These are phyloP conservation scores for Poecilus cupreus DNA, from an alignment of 2,888 invertebrate species.

Conservation along the genomic window DNA sequence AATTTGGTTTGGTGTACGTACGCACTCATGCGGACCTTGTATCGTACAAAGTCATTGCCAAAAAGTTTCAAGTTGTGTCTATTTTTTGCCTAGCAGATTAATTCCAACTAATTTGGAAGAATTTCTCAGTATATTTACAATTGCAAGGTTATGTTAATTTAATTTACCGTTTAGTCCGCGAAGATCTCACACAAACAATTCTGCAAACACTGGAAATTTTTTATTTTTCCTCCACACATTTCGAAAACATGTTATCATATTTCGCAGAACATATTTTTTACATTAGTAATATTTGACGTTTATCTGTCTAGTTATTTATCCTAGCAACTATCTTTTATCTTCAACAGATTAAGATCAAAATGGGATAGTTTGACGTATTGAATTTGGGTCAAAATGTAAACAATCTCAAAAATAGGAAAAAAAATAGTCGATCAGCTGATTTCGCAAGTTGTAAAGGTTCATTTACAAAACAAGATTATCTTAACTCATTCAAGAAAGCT, in stretches of 20 bases:
- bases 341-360: neutral
- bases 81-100: slow-evolving; percentile 36
- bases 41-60: slow-evolving; percentile 51
- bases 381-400: slow-evolving; percentile 18
- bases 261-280: neutral
- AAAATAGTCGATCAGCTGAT: slow-evolving; percentile 30
- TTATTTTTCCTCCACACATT: neutral
- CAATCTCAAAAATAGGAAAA: slow-evolving; percentile 4
- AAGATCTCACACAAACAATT: neutral
- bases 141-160: neutral
- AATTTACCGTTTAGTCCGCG: neutral
- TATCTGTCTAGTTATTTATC: slow-evolving; percentile 13
- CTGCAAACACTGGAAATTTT: neutral
- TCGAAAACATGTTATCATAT: slow-evolving; percentile 8
- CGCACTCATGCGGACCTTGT: slow-evolving; percentile 33
- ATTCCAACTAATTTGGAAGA: slow-evolving; percentile 38
- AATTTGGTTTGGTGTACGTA: slow-evolving; percentile 10
- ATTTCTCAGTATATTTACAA: neutral
- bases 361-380: neutral
- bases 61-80: slow-evolving; percentile 19
- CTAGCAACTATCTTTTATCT: slow-evolving; percentile 25
- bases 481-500: neutral
- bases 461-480: neutral
- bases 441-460: slow-evolving; percentile 3
- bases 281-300: neutral